Percentiles rank a stretch among this genome's conserved stretches.
Evolutionary conservation across 1,140 invertebrate genomes (phyloP).

Genomic region (Bemisia tabaci): DNA sequence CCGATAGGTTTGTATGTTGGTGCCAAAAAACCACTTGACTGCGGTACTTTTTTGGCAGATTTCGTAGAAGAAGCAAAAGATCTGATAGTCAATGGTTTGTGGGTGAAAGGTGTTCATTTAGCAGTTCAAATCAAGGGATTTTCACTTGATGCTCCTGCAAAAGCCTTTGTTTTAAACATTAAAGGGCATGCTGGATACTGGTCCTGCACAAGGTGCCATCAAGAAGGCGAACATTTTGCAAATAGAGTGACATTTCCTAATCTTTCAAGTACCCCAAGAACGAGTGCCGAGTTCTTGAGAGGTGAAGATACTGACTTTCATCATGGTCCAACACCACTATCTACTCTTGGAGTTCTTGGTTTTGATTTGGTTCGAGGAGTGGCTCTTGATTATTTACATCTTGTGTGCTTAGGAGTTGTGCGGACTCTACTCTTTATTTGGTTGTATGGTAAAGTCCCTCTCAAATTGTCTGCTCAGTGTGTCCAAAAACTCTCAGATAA

Average conservation of each 20-base stretch:
- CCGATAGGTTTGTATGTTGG: conserved; percentile 1
- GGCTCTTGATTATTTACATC: conserved; percentile 24
- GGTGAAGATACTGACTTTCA: too few relatives aligned
- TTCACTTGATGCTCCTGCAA: neutral
- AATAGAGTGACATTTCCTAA: neutral
- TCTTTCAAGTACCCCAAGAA: neutral
- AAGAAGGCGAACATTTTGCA: neutral
- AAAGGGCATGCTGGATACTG: conserved; percentile 4
- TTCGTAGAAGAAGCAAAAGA: neutral
- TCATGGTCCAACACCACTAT: too few relatives aligned
- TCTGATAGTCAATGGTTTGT: neutral
- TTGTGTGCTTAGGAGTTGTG: conserved; percentile 30
- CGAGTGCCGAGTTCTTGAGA: neutral
- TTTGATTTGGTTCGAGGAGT: conserved; percentile 26
- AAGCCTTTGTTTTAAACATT: conserved; percentile 3
- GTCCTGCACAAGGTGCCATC: neutral
- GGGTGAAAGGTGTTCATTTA: neutral
- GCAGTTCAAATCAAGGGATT: neutral
- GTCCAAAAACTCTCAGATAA: conserved; percentile 9
- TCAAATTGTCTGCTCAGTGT: conserved; percentile 4
- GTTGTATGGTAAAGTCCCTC: conserved; percentile 14
- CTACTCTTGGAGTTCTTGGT: conserved; percentile 18
- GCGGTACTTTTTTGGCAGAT: neutral
- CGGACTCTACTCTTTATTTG: conserved; percentile 26
- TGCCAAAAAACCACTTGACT: neutral